Evolutionary conservation across 2,797 vertebrate species (phyloP).

Genomic region (Pangasius mekongensis): DNA sequence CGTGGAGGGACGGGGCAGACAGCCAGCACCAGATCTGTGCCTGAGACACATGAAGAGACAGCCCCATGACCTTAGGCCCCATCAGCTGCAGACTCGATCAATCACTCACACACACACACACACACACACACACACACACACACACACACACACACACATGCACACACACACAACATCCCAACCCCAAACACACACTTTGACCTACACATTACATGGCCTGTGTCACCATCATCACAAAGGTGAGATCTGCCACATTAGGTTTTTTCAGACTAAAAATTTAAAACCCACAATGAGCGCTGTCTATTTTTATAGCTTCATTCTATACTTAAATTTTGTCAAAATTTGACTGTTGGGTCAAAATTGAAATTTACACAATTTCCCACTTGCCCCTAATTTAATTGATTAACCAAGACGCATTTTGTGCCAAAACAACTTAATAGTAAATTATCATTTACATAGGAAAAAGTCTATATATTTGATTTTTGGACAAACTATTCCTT

Average conservation of each 20-base stretch:
- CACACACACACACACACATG: slow-evolving; percentile 6
- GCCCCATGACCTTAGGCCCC: slow-evolving; percentile 51
- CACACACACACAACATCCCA: slow-evolving; percentile 11
- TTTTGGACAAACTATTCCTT: not conserved
- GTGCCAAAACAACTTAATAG: not conserved
- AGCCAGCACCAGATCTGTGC: slow-evolving; percentile 36
- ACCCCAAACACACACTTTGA: slow-evolving; percentile 20
- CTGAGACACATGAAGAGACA: slow-evolving; percentile 42
- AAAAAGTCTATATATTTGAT: not conserved
- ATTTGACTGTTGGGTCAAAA: not conserved
- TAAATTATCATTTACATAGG: not conserved
- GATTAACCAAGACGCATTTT: not conserved
- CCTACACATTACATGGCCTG: slow-evolving; percentile 33
- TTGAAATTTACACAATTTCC: not conserved
- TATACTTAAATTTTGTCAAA: not conserved
- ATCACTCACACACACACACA: slow-evolving; percentile 20
- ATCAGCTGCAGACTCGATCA: slow-evolving; percentile 52
- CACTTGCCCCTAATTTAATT: not conserved
- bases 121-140: slow-evolving; percentile 25
- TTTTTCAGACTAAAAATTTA: not conserved
- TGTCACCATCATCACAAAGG: slow-evolving; percentile 36
- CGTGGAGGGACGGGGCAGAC: slow-evolving; percentile 51
- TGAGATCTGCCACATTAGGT: slow-evolving; percentile 9
- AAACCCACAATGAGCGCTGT: not conserved
- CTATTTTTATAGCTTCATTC: not conserved